Percentiles rank a stretch among this genome's conserved stretches.
These are phyloP conservation scores for Melitaea cinxia DNA, from an alignment of 1,140 invertebrate genomes.

Conservation along the genomic window DNA sequence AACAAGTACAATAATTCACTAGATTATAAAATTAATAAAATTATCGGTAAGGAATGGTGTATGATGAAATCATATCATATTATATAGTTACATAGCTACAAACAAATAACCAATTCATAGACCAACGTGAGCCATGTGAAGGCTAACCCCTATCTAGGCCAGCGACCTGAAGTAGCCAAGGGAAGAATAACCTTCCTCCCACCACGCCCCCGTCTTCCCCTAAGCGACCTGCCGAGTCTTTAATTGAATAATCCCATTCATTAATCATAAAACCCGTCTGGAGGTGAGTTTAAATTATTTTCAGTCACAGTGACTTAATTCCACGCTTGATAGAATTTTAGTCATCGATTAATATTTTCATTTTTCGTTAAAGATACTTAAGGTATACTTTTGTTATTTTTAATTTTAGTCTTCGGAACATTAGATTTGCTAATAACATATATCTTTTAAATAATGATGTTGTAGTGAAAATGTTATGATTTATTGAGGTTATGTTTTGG, in stretches of 20 bases:
- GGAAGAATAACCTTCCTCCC: conserved; percentile 28
- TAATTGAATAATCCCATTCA: conserved; percentile 80
- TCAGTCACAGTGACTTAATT: conserved; percentile 62
- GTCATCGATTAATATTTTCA: neutral
- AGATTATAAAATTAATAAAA: too few relatives aligned
- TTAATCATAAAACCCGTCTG: conserved; percentile 77
- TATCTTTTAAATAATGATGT: too few relatives aligned
- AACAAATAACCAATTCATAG: neutral
- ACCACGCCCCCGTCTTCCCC: conserved; percentile 33
- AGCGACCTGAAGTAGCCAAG: conserved; percentile 56
- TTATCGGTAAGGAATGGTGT: too few relatives aligned
- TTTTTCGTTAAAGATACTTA: neutral
- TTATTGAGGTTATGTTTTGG: too few relatives aligned
- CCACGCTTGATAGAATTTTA: conserved; percentile 41
- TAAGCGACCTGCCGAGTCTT: conserved; percentile 66
- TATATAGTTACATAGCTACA: too few relatives aligned
- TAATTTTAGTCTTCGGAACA: too few relatives aligned
- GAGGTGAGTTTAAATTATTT: conserved; percentile 76
- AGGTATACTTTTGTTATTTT: neutral
- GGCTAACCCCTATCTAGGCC: conserved; percentile 44
- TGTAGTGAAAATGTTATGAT: too few relatives aligned
- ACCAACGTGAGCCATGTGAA: neutral
- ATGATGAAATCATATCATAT: too few relatives aligned
- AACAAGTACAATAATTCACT: too few relatives aligned
- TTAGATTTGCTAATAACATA: too few relatives aligned